phyloP scores from a whole-genome alignment of 2,797 vertebrate genomes.

The Prunella strophiata region DNA sequence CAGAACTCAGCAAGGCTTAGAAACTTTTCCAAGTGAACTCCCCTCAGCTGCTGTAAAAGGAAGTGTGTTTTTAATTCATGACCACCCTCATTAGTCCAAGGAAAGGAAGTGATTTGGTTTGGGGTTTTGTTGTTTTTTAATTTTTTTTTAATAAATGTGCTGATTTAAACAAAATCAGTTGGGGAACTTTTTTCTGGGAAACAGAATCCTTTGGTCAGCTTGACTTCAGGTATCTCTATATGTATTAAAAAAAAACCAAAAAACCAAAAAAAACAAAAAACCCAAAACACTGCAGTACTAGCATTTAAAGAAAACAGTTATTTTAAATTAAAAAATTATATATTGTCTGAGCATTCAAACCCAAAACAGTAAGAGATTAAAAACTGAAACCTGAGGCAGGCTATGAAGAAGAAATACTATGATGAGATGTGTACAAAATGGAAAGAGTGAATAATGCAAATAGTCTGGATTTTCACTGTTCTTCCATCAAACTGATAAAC shows the following conservation, averaged over 20 bases:
- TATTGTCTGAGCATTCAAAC: neutral
- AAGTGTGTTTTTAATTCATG: conserved; percentile 6
- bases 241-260: too few species aligned
- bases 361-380: neutral
- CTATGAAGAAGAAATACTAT: neutral
- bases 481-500: neutral
- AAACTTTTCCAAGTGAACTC: neutral
- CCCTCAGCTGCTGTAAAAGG: neutral
- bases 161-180: neutral
- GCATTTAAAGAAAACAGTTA: neutral
- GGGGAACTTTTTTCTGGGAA: neutral
- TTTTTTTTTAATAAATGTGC: neutral
- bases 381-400: neutral
- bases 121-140: neutral
- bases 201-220: neutral
- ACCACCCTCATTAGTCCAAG: neutral
- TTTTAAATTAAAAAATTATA: neutral
- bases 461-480: neutral
- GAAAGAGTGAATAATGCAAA: neutral
- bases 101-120: neutral
- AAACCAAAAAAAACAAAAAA: too few species aligned
- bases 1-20: conserved; percentile 7
- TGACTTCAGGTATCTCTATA: neutral
- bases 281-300: neutral
- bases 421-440: neutral